Percentiles rank a stretch among this genome's conserved stretches.
phyloP scores from a whole-genome alignment of 2,888 invertebrate genomes.

The Zygogramma bicolorata region DNA sequence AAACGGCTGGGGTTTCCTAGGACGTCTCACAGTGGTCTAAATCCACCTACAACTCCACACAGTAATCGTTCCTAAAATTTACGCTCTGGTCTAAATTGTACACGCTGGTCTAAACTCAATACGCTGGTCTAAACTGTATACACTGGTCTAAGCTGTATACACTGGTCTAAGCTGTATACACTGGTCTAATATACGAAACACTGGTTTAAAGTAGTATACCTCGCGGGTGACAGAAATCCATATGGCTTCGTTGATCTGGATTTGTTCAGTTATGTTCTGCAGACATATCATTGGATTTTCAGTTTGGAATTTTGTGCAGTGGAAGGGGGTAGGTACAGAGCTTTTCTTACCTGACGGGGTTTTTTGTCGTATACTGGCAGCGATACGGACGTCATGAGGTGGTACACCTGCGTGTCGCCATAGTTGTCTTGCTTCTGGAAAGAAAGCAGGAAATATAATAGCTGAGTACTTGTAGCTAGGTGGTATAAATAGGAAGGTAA shows the following conservation, averaged over 20 bases:
- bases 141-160: too few species aligned
- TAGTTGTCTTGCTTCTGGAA: slow-evolving; percentile 73
- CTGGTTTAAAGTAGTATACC: slow-evolving; percentile 71
- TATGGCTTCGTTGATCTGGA: slow-evolving; percentile 94
- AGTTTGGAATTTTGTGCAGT: not conserved
- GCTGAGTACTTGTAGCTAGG: too few species aligned
- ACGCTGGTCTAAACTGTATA: too few species aligned
- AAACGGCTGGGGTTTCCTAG: slow-evolving; percentile 9
- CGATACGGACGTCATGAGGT: slow-evolving; percentile 92
- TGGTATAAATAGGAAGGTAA: too few species aligned
- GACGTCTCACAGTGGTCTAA: slow-evolving; percentile 12
- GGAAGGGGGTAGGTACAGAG: slow-evolving; percentile 22
- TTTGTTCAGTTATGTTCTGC: slow-evolving; percentile 96
- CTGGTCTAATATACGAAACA: slow-evolving; percentile 39
- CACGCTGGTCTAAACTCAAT: slow-evolving; percentile 37
- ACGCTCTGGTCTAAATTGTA: slow-evolving; percentile 21
- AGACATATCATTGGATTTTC: slow-evolving; percentile 68
- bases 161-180: slow-evolving; percentile 39
- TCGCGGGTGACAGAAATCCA: slow-evolving; percentile 94
- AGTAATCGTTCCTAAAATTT: slow-evolving; percentile 13
- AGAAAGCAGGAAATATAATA: too few species aligned
- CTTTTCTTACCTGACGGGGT: slow-evolving; percentile 80
- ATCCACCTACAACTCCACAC: not conserved
- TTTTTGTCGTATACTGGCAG: slow-evolving; percentile 93
- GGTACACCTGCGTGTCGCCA: slow-evolving; percentile 76